Conservation (phyloP, 2,113 vertebrate species). For the Cacatua alba region DNA sequence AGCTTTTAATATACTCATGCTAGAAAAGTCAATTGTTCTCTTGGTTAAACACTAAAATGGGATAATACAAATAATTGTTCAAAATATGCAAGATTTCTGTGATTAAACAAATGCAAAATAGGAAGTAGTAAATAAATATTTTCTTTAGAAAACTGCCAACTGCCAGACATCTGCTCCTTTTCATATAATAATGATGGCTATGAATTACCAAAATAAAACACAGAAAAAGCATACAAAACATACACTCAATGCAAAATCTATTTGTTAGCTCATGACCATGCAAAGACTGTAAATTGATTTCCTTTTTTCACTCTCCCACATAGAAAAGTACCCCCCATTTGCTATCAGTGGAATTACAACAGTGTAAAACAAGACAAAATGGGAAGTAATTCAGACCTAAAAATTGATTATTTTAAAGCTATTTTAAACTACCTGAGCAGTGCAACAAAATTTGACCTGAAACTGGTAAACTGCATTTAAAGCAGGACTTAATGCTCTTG, state of each 20-base stretch:
- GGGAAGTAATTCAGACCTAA: background rate
- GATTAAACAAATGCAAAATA: conserved; percentile 37
- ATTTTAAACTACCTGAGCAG: conserved; percentile 1
- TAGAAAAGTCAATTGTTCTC: conserved; percentile 34
- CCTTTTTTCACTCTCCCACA: background rate
- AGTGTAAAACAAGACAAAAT: background rate
- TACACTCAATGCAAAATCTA: background rate
- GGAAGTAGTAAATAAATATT: background rate
- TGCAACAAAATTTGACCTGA: conserved; percentile 15
- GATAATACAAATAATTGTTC: background rate
- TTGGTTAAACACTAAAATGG: background rate
- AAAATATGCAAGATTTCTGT: conserved; percentile 23
- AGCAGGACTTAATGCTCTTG: conserved; percentile 10
- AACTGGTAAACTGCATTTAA: conserved; percentile 29
- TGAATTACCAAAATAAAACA: conserved; percentile 35
- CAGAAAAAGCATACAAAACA: background rate
- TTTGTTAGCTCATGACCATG: background rate
- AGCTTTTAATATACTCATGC: conserved; percentile 13
- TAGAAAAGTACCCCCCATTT: background rate
- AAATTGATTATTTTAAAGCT: background rate
- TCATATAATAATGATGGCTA: background rate
- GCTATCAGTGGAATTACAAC: conserved; percentile 7
- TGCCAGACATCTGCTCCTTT: conserved; percentile 7
- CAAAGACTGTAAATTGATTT: conserved; percentile 25
- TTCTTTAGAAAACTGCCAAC: conserved; percentile 13